Evolutionary conservation across 2,113 vertebrate species (phyloP).

Genomic region (Ammospiza nelsoni): DNA sequence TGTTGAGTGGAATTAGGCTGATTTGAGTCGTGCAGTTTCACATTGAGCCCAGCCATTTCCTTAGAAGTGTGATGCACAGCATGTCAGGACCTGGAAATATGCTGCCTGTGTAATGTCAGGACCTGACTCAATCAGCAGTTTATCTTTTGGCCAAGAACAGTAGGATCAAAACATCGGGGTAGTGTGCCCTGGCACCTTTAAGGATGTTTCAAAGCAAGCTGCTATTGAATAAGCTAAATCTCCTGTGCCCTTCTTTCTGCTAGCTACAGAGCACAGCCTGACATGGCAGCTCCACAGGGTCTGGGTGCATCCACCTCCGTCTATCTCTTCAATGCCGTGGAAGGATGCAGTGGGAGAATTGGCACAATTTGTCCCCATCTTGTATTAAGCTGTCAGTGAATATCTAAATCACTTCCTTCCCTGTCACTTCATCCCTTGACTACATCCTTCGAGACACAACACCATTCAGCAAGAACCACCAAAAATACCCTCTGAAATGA

Average conservation of each 20-base stretch:
- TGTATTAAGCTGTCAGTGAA: conserved; percentile 95
- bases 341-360: conserved; percentile 53
- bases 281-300: not conserved
- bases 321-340: not conserved
- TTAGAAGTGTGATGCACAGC: conserved; percentile 18
- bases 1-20: not conserved
- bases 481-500: conserved; percentile 84
- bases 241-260: not conserved
- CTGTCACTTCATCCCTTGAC: conserved; percentile 80
- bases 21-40: not conserved
- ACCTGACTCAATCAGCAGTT: conserved; percentile 38
- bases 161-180: conserved; percentile 24
- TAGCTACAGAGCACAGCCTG: not conserved
- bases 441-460: conserved; percentile 86
- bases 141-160: conserved; percentile 38
- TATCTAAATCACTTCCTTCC: conserved; percentile 97
- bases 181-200: not conserved
- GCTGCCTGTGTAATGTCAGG: conserved; percentile 51
- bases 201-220: conserved; percentile 5
- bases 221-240: conserved; percentile 36
- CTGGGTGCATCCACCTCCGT: not conserved
- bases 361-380: conserved; percentile 79
- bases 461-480: conserved; percentile 81
- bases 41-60: not conserved
- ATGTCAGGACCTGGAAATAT: conserved; percentile 64